A percentile compares a stretch with the other conserved stretches of the same genome.
Evolutionary conservation across 2,797 vertebrate genomes (phyloP).

Genomic region (Gadopsis marmoratus): DNA sequence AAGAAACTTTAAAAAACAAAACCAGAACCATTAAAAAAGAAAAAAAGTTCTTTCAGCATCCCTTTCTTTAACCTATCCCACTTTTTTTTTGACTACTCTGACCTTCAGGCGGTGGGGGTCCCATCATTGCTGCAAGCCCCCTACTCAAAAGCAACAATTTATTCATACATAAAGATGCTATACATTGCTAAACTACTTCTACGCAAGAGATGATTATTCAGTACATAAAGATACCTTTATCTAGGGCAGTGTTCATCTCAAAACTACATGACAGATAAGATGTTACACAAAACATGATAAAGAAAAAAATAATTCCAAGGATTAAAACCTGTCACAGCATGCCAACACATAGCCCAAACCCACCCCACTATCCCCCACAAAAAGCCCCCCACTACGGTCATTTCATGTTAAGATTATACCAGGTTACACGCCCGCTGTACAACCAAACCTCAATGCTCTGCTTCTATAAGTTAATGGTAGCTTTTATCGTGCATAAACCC

Average conservation of each 20-base stretch:
- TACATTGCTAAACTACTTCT: conserved; percentile 85
- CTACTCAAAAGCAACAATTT: conserved; percentile 85
- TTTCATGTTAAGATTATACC: conserved; percentile 71
- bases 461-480: conserved; percentile 62
- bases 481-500: conserved; percentile 54
- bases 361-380: conserved; percentile 60
- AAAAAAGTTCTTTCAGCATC: conserved; percentile 60
- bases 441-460: conserved; percentile 86
- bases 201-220: conserved; percentile 84
- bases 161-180: conserved; percentile 91
- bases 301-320: conserved; percentile 75
- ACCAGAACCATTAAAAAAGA: conserved; percentile 50
- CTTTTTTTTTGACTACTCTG: conserved; percentile 50
- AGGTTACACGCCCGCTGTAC: conserved; percentile 85
- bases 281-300: conserved; percentile 87
- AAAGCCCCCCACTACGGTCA: conserved; percentile 54
- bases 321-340: conserved; percentile 84
- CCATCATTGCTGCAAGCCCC: conserved; percentile 70
- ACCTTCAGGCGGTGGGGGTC: conserved; percentile 70
- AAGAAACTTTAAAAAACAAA: conserved; percentile 48
- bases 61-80: conserved; percentile 61
- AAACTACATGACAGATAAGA: conserved; percentile 84
- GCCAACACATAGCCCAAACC: conserved; percentile 70
- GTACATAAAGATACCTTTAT: conserved; percentile 78
- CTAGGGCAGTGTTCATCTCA: conserved; percentile 88